Percentiles rank a stretch among this genome's conserved stretches.
These are phyloP conservation scores for Tachystola acroxantha DNA, from an alignment of 2,888 invertebrate species.

Conservation along the genomic window DNA sequence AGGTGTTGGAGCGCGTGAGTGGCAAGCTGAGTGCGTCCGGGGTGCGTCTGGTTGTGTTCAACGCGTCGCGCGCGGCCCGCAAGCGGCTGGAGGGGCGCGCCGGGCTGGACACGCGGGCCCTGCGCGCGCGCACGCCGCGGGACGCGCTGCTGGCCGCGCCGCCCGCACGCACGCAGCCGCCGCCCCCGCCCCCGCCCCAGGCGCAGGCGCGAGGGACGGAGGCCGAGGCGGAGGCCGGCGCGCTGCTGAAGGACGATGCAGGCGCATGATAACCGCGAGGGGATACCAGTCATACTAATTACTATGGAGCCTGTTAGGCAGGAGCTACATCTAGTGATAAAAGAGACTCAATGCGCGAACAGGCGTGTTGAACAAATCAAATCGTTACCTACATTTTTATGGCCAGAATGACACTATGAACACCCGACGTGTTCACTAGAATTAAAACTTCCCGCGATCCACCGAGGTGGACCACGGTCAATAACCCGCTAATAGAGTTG, in stretches of 20 bases:
- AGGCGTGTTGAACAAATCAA: too few species aligned
- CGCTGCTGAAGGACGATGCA: slow-evolving; percentile 5
- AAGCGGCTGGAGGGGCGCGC: slow-evolving; percentile 25
- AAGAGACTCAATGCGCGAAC: too few species aligned
- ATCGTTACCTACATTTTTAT: too few species aligned
- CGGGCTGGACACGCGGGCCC: slow-evolving; percentile 19
- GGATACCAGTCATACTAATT: too few species aligned
- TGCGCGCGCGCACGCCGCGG: slow-evolving; percentile 15
- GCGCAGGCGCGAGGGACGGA: background rate
- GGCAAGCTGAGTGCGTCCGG: slow-evolving; percentile 71
- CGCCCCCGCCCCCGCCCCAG: slow-evolving; percentile 3
- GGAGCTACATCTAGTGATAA: too few species aligned
- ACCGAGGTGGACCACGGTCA: too few species aligned
- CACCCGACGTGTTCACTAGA: too few species aligned
- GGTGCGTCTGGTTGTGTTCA: slow-evolving; percentile 71
- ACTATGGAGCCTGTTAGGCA: too few species aligned
- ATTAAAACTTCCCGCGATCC: too few species aligned
- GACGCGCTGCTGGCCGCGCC: slow-evolving; percentile 17
- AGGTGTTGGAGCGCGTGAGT: slow-evolving; percentile 79
- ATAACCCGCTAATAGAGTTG: too few species aligned
- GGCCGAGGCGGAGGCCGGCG: background rate
- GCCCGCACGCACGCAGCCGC: slow-evolving; percentile 8
- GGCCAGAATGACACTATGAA: too few species aligned
- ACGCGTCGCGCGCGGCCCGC: slow-evolving; percentile 36
- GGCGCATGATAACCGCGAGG: background rate